These are phyloP conservation scores for Sesamia inferens DNA, from an alignment of 2,888 invertebrate species.

Conservation along the genomic window DNA sequence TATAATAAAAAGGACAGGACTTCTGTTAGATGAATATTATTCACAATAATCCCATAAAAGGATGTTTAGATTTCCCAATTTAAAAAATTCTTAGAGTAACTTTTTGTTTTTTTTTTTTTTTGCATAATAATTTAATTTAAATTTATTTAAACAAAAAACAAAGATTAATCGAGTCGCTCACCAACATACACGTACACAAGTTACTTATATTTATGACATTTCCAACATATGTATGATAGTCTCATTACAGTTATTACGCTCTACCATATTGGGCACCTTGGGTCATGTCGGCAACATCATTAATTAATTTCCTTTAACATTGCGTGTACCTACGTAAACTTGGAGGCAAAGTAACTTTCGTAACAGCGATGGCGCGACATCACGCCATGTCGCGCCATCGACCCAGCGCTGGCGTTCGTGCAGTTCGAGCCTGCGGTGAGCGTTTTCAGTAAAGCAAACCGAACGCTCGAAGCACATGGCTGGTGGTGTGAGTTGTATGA, in stretches of 20 bases:
- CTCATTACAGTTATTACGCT: slow-evolving; percentile 17
- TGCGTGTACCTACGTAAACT: slow-evolving; percentile 54
- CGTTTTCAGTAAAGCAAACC: slow-evolving; percentile 42
- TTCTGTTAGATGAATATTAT: too few relatives aligned
- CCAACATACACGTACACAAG: slow-evolving; percentile 2
- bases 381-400: slow-evolving; percentile 86
- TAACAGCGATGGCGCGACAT: slow-evolving; percentile 80
- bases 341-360: slow-evolving; percentile 76
- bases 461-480: slow-evolving; percentile 64
- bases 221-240: slow-evolving; percentile 8
- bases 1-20: too few relatives aligned
- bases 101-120: not conserved
- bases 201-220: slow-evolving; percentile 22
- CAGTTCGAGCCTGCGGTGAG: slow-evolving; percentile 21
- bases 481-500: slow-evolving; percentile 62
- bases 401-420: slow-evolving; percentile 58
- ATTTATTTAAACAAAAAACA: not conserved
- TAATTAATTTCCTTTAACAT: slow-evolving; percentile 51
- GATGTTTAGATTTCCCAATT: not conserved
- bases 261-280: slow-evolving; percentile 25
- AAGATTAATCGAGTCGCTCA: not conserved
- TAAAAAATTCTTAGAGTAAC: not conserved
- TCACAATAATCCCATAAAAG: too few relatives aligned
- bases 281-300: slow-evolving; percentile 33
- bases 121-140: not conserved